phyloP scores from a whole-genome alignment of 1,140 invertebrate genomes.

The Luehdorfia chinensis region DNA sequence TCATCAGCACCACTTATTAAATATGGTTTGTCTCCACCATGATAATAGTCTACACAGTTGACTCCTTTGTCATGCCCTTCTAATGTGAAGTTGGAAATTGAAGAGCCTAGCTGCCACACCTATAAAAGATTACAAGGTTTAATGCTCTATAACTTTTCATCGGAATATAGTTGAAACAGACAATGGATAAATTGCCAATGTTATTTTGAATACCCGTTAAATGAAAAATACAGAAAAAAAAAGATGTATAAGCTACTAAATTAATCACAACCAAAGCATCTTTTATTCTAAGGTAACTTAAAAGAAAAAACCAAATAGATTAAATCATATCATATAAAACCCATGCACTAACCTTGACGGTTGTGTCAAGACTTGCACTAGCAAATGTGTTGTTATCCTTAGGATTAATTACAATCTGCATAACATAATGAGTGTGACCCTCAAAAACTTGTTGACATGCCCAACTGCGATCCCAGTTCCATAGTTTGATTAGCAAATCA shows the following conservation, averaged over 20 bases:
- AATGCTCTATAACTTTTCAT: too few species aligned
- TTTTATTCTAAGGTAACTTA: too few species aligned
- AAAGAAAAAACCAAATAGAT: conserved; percentile 7
- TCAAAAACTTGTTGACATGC: conserved; percentile 98
- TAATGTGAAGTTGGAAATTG: conserved; percentile 98
- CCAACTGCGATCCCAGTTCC: conserved; percentile 99
- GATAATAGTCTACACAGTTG: conserved; percentile 99
- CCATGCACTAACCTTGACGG: conserved; percentile 87
- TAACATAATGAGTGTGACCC: conserved; percentile 99
- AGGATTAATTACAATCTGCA: conserved; percentile 99
- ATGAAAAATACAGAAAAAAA: too few species aligned
- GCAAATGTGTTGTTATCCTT: conserved; percentile 99
- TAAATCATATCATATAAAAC: conserved; percentile 6
- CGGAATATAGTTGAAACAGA: too few species aligned
- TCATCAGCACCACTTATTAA: conserved; percentile 99
- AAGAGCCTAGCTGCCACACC: conserved; percentile 98
- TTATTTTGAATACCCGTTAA: too few species aligned
- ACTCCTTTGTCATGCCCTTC: conserved; percentile 99
- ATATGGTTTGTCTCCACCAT: conserved; percentile 99
- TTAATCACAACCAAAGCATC: too few species aligned
- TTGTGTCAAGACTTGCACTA: conserved; percentile 97
- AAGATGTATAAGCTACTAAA: too few species aligned
- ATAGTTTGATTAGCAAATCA: conserved; percentile 99
- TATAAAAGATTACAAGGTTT: conserved; percentile 48
- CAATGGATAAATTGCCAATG: too few species aligned